A percentile compares a stretch with the other conserved stretches of the same genome.
Conservation (phyloP, 2,113 vertebrate genomes). For the Burhinus bistriatus region DNA sequence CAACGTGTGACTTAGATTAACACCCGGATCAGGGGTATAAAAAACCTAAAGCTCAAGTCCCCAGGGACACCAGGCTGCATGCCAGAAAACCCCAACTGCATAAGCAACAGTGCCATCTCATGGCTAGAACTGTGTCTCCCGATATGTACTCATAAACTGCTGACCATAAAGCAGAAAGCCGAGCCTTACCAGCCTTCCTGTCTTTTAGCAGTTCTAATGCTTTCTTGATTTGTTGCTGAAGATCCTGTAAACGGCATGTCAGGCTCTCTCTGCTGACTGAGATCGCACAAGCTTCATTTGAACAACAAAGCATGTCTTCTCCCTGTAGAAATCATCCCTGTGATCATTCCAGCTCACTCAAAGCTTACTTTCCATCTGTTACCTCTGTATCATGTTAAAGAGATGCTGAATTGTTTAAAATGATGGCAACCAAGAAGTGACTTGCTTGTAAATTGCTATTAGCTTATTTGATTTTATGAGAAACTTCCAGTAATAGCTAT, state of each 20-base stretch:
- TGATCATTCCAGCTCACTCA: background rate
- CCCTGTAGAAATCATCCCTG: conserved; percentile 65
- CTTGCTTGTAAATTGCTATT: background rate
- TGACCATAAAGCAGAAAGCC: background rate
- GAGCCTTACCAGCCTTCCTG: conserved; percentile 63
- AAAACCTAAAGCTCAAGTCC: background rate
- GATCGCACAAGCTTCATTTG: conserved; percentile 30
- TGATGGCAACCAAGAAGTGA: background rate
- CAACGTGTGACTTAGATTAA: background rate
- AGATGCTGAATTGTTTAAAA: background rate
- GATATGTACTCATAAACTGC: background rate
- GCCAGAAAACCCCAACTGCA: background rate
- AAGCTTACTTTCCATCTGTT: background rate
- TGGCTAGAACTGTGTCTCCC: conserved; percentile 28
- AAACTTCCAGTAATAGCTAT: background rate
- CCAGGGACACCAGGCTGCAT: background rate
- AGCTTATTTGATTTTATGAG: background rate
- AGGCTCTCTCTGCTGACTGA: conserved; percentile 43
- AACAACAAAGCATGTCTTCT: conserved; percentile 57
- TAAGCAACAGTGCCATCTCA: conserved; percentile 70
- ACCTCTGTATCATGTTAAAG: background rate
- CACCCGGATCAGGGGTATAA: background rate
- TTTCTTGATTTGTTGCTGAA: conserved; percentile 26
- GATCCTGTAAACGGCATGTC: conserved; percentile 8
- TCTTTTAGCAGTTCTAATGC: conserved; percentile 51